phyloP scores from a whole-genome alignment of 2,113 vertebrate genomes.

The Falco punctatus region DNA sequence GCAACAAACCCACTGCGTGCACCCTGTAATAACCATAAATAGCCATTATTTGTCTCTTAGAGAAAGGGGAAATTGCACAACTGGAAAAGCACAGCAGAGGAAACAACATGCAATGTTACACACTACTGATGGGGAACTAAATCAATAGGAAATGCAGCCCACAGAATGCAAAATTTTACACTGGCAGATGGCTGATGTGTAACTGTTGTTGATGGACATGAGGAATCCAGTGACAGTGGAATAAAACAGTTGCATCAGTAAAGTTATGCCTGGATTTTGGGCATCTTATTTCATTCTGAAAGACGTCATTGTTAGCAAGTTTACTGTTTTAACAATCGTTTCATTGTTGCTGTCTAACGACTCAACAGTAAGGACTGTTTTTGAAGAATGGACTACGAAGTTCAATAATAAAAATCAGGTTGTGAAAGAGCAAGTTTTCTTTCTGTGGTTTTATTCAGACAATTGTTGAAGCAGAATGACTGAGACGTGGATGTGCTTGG shows the following conservation, averaged over 20 bases:
- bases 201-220: not conserved
- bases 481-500: fast-evolving
- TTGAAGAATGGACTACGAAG: not conserved
- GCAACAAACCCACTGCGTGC: fast-evolving
- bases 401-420: not conserved
- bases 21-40: not conserved
- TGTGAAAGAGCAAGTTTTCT: not conserved
- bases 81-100: not conserved
- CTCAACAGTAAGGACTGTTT: not conserved
- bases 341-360: not conserved
- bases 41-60: not conserved
- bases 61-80: not conserved
- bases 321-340: not conserved
- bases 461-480: not conserved
- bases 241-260: not conserved
- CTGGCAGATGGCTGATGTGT: not conserved
- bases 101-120: fast-evolving
- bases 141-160: not conserved
- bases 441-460: not conserved
- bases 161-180: fast-evolving
- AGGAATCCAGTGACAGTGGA: not conserved
- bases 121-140: fast-evolving
- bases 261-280: not conserved
- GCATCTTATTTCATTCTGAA: not conserved
- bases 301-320: not conserved